Conservation (phyloP, 2,888 invertebrate genomes). For the Hirtodrosophila duncani region DNA sequence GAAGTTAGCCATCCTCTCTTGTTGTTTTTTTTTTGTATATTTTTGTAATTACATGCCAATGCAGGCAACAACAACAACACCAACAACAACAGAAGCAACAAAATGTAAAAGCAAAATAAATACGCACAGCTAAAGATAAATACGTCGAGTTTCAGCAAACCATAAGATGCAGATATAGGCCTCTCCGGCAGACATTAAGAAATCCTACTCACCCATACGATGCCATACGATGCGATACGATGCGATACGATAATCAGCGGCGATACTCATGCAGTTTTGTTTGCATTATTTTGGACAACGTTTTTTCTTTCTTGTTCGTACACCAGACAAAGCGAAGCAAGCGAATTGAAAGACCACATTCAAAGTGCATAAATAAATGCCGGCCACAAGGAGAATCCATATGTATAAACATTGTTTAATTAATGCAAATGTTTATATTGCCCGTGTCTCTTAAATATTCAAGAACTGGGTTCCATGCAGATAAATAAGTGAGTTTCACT, state of each 20-base stretch:
- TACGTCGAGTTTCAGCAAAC: constrained; percentile 19
- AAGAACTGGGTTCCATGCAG: constrained; percentile 1
- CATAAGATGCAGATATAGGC: not conserved
- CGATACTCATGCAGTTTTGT: too few species aligned
- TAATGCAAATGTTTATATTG: constrained; percentile 48
- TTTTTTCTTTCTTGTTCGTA: too few species aligned
- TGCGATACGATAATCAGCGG: too few species aligned
- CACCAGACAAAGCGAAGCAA: constrained; percentile 6
- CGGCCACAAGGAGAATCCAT: constrained; percentile 31
- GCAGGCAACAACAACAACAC: not conserved
- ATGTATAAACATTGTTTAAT: constrained; percentile 40
- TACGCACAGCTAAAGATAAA: constrained; percentile 62
- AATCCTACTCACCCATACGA: not conserved
- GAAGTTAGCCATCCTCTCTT: too few species aligned
- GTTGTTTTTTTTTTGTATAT: constrained; percentile 16
- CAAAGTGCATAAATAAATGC: constrained; percentile 49
- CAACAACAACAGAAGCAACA: constrained; percentile 9
- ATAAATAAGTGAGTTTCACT: constrained; percentile 51
- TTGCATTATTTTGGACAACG: too few species aligned
- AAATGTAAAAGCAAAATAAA: constrained; percentile 56
- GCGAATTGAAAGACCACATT: not conserved
- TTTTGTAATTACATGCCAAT: constrained; percentile 61
- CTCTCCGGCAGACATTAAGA: constrained; percentile 1
- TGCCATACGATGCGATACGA: too few species aligned
- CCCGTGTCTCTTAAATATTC: constrained; percentile 18